phyloP scores from a whole-genome alignment of 2,797 vertebrate genomes.

The Cirrhinus molitorella region DNA sequence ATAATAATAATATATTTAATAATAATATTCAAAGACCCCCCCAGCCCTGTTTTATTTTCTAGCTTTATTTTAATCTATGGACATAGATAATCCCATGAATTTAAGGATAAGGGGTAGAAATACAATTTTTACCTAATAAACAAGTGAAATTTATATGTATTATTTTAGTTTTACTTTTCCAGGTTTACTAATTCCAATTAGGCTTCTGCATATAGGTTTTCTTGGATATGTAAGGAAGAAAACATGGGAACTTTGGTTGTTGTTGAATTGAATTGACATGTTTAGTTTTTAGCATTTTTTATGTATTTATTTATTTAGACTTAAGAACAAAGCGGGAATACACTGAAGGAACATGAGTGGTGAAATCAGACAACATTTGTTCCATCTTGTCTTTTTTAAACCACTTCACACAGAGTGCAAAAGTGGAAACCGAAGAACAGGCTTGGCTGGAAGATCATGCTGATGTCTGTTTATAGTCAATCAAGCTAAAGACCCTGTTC shows the following conservation, averaged over 20 bases:
- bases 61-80: neutral
- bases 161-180: neutral
- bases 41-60: neutral
- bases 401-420: neutral
- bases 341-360: neutral
- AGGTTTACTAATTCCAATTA: neutral
- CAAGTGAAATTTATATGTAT: no score
- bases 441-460: conserved; percentile 12
- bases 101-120: neutral
- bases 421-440: conserved; percentile 12
- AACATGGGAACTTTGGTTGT: neutral
- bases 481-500: conserved; percentile 11
- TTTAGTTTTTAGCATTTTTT: neutral
- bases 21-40: neutral
- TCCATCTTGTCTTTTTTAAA: neutral
- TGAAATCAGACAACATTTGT: neutral
- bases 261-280: neutral
- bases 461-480: conserved; percentile 36
- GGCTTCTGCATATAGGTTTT: neutral
- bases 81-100: neutral
- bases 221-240: neutral
- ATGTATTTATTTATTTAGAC: neutral
- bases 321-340: neutral
- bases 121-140: neutral
- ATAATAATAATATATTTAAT: no score